Conservation (phyloP, 2,888 invertebrate genomes). For the Proisotoma minuta region DNA sequence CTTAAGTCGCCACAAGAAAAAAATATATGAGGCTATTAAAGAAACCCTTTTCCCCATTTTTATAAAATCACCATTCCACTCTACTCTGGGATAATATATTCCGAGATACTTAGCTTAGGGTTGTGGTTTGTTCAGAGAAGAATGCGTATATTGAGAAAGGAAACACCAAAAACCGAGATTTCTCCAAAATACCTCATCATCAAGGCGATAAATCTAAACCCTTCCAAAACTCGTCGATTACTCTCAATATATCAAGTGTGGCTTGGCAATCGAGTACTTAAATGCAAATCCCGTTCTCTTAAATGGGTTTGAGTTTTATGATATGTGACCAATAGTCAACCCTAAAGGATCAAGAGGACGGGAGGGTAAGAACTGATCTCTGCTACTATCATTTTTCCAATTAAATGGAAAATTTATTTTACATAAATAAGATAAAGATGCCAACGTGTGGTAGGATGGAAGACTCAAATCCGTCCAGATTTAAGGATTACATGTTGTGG, state of each 20-base stretch:
- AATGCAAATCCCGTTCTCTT: neutral
- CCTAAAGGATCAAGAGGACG: no score
- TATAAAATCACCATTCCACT: slow-evolving; percentile 32
- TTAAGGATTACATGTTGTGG: no score
- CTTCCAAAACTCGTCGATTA: slow-evolving; percentile 12
- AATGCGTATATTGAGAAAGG: neutral
- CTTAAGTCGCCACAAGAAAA: slow-evolving; percentile 12
- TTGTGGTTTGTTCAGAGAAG: neutral
- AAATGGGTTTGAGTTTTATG: no score
- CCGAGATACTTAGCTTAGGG: no score
- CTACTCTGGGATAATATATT: no score
- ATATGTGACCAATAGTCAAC: no score
- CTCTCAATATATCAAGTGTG: slow-evolving; percentile 10
- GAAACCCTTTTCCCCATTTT: slow-evolving; percentile 44
- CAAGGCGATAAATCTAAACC: slow-evolving; percentile 39
- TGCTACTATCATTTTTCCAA: no score
- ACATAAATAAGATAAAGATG: no score
- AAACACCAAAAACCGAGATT: slow-evolving; percentile 29
- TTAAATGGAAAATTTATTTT: no score
- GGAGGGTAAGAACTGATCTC: no score
- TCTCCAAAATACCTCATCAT: slow-evolving; percentile 43
- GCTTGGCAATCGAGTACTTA: slow-evolving; percentile 4
- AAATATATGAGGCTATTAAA: slow-evolving; percentile 45
- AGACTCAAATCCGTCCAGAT: no score
- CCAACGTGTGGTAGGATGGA: no score